Evolutionary conservation across 2,113 vertebrate species (phyloP).

Genomic region (Fregetta grallaria): DNA sequence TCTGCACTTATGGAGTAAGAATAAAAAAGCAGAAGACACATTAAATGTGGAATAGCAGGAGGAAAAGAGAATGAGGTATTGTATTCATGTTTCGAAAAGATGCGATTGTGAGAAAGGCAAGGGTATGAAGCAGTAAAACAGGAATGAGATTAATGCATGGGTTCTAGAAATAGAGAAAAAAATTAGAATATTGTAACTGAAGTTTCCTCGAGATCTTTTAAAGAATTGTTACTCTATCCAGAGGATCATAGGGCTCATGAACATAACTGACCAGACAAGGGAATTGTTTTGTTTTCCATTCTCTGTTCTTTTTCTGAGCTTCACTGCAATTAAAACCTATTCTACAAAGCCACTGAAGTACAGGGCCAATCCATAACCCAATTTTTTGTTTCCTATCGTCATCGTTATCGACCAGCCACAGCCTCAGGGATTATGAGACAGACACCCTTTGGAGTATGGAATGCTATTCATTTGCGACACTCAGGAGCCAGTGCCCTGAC

Average conservation of each 20-base stretch:
- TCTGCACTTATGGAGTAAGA: not conserved
- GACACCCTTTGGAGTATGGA: constrained; percentile 38
- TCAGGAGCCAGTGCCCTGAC: constrained; percentile 24
- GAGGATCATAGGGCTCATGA: not conserved
- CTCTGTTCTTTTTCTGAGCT: not conserved
- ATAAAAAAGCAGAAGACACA: not conserved
- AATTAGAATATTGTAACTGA: not conserved
- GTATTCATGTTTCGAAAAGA: not conserved
- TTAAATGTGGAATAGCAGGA: not conserved
- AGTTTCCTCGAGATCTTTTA: not conserved
- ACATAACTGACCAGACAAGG: not conserved
- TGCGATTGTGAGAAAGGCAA: not conserved
- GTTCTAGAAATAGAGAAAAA: not conserved
- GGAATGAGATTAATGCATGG: not conserved
- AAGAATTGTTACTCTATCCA: not conserved
- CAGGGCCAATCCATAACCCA: constrained; percentile 33
- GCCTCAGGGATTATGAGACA: constrained; percentile 51
- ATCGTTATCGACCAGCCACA: constrained; percentile 18
- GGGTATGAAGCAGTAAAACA: not conserved
- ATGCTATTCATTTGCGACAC: constrained; percentile 23
- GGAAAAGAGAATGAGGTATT: not conserved
- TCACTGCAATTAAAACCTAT: constrained; percentile 12
- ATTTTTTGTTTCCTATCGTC: constrained; percentile 8
- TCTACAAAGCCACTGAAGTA: not conserved
- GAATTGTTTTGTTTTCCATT: not conserved